phyloP scores from a whole-genome alignment of 2,113 vertebrate species.

The Etheostoma spectabile region DNA sequence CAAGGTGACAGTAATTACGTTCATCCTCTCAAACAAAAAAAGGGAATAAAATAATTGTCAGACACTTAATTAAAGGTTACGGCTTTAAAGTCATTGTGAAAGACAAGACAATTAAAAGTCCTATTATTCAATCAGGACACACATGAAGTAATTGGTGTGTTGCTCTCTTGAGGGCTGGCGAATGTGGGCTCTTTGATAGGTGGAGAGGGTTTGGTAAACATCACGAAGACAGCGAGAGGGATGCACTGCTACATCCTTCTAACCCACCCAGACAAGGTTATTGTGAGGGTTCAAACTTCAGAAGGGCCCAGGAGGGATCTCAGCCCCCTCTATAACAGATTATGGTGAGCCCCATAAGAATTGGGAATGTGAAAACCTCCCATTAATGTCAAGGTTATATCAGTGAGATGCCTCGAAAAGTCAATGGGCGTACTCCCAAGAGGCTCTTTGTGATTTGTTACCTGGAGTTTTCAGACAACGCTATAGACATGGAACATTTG shows the following conservation, averaged over 20 bases:
- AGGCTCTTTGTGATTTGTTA: constrained; percentile 70
- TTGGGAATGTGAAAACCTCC: constrained; percentile 68
- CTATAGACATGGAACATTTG: constrained; percentile 5
- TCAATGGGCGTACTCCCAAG: constrained; percentile 61
- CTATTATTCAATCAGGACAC: constrained; percentile 81
- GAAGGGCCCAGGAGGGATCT: constrained; percentile 58
- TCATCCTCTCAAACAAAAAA: constrained; percentile 77
- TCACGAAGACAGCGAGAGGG: constrained; percentile 22
- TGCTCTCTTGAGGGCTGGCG: constrained; percentile 63
- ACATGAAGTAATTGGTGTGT: constrained; percentile 71
- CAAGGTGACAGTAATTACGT: constrained; percentile 83
- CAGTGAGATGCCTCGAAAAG: constrained; percentile 66
- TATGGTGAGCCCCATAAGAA: constrained; percentile 66
- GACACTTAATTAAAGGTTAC: constrained; percentile 83
- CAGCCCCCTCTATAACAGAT: constrained; percentile 71
- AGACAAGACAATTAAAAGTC: constrained; percentile 85
- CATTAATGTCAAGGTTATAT: constrained; percentile 78
- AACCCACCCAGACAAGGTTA: constrained; percentile 72
- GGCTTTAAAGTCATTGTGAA: constrained; percentile 81
- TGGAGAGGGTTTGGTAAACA: constrained; percentile 71
- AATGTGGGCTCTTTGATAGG: constrained; percentile 59
- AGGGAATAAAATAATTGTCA: constrained; percentile 75
- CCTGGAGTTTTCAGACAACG: constrained; percentile 42
- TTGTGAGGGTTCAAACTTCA: constrained; percentile 62
- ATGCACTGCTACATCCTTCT: constrained; percentile 48